Base-by-base conservation (phyloP, 2,888 invertebrate species). In the Eueremaeus valkanovi region DNA sequence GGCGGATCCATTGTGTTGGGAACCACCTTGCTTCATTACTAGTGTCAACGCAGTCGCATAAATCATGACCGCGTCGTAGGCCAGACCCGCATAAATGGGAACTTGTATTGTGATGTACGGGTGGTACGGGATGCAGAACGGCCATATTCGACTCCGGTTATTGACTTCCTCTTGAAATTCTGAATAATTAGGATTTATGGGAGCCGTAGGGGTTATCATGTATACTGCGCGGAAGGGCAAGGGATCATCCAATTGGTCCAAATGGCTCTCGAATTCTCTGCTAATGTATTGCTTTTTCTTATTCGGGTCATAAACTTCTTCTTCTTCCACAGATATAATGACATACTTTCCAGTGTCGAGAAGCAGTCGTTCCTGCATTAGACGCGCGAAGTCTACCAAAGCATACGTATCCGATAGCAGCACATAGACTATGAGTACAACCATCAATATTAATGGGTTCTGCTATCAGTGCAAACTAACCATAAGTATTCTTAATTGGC, bases 331-430 rank as follows among this genome's bases (percentile, higher is more conserved):
- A 83, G 92, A 92, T 82, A 98, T 93, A 77, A 98, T 92, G 87
- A 95, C 91, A 84, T 97, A 97, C 83, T 96, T 93, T 31, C 96
- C 95, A 78, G 92, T 90, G 75, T 91, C 90, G 82, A 96, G 91
- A 76, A 96, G 85, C 79, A 93, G 91, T 58, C 90, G 87, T 42
- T 90, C 90, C 82, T 95, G 92, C 93, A 98, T 93, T 29, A 91
- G 90, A 45, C 89, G 88, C 91, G 96, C 93, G 87, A 97, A 90
- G 80, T 94, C 93, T 78, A 93, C 90, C 74, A 97, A 87, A 3
- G 92, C 90, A 76, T 89, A 87, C n/a, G 91, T 87, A 29, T 91
- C 89, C 0, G 96, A 96, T 82, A 98, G 87, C 83, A 96, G 93
- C 72, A 98, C 92, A 83, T 97, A 98, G 83, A 98, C 96, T 94